Percentiles rank a stretch among this genome's conserved stretches.
Conservation (phyloP, 2,797 vertebrate genomes). For the Leptodactylus fallax region DNA sequence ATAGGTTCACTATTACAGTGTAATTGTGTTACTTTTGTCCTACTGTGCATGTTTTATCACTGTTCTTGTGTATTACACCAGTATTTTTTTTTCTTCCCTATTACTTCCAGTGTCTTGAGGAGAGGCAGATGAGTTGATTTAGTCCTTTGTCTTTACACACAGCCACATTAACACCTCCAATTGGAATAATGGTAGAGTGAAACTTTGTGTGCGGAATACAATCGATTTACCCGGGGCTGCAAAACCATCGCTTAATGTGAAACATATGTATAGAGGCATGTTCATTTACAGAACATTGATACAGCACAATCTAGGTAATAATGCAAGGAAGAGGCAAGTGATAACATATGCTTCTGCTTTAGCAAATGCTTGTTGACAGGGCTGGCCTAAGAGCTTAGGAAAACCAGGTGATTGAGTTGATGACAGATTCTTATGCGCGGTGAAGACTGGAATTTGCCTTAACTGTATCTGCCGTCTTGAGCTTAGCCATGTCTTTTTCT, state of each 20-base stretch:
- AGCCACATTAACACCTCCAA: constrained; percentile 37
- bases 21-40: not conserved
- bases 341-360: constrained; percentile 43
- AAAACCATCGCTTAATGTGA: constrained; percentile 56
- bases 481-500: not conserved
- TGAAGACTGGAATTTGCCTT: constrained; percentile 51
- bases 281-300: constrained; percentile 57
- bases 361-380: constrained; percentile 58
- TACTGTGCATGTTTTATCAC: not conserved
- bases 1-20: not conserved
- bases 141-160: constrained; percentile 33
- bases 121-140: not conserved
- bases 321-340: constrained; percentile 38
- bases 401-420: constrained; percentile 44
- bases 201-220: constrained; percentile 47
- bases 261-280: constrained; percentile 58
- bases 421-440: constrained; percentile 52
- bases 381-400: constrained; percentile 31
- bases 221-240: constrained; percentile 47
- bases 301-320: constrained; percentile 50
- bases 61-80: not conserved
- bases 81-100: not conserved
- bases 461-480: constrained; percentile 25
- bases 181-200: constrained; percentile 28
- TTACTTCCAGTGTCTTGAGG: constrained; percentile 9